These are phyloP conservation scores for Ploceus nigricollis DNA, from an alignment of 2,113 vertebrate genomes.

Conservation along the genomic window DNA sequence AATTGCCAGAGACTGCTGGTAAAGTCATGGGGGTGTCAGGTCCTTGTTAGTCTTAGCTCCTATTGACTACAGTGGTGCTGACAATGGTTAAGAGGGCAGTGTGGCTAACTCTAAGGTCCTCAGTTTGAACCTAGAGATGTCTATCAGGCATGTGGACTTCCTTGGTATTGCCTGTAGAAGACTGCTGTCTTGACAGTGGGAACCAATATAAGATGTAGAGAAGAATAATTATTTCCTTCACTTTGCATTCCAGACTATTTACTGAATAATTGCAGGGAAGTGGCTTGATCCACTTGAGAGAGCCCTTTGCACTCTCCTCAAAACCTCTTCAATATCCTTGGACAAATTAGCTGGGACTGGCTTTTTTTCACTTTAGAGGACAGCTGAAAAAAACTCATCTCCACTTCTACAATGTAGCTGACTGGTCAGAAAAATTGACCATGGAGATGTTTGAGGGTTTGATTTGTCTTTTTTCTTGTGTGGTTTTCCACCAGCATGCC, in stretches of 20 bases:
- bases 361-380: not conserved
- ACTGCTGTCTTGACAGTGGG: fast-evolving
- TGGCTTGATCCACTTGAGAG: not conserved
- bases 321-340: not conserved
- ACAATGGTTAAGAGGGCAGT: not conserved
- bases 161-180: not conserved
- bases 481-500: not conserved
- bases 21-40: not conserved
- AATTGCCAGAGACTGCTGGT: conserved; percentile 15
- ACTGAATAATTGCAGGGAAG: not conserved
- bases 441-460: not conserved
- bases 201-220: not conserved
- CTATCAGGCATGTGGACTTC: not conserved
- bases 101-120: not conserved
- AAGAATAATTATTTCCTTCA: not conserved
- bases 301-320: not conserved
- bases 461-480: not conserved
- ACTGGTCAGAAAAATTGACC: not conserved
- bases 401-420: not conserved
- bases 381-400: not conserved
- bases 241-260: not conserved
- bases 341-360: not conserved
- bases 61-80: not conserved
- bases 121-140: not conserved
- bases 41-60: not conserved